phyloP scores from a whole-genome alignment of 2,888 invertebrate genomes.

The Heterodera filipjevi region DNA sequence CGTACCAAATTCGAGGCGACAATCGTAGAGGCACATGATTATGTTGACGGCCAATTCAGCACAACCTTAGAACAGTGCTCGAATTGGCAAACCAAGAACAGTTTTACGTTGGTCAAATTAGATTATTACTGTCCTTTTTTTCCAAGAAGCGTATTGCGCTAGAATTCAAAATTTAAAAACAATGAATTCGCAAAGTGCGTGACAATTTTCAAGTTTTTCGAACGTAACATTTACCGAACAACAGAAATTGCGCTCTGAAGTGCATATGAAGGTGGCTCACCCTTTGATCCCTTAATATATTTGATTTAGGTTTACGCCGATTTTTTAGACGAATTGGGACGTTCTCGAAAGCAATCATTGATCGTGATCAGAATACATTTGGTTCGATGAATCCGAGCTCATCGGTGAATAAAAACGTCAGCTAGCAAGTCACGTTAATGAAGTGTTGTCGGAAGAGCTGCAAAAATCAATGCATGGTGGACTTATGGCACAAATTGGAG shows the following conservation, averaged over 20 bases:
- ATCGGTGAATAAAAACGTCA: conserved; percentile 86
- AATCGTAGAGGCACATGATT: conserved; percentile 87
- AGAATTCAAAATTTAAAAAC: conserved; percentile 44
- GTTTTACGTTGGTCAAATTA: not conserved
- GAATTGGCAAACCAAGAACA: conserved; percentile 34
- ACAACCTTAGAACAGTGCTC: conserved; percentile 55
- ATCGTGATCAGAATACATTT: conserved; percentile 90
- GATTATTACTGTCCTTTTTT: not conserved
- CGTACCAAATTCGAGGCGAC: conserved; percentile 97
- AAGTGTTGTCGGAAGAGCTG: conserved; percentile 72
- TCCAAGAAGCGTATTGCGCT: conserved; percentile 70
- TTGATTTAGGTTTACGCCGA: conserved; percentile 68
- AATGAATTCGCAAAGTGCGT: conserved; percentile 58
- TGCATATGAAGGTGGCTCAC: conserved; percentile 57
- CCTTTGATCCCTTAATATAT: not conserved
- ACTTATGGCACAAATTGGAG: conserved; percentile 86
- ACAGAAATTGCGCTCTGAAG: conserved; percentile 58
- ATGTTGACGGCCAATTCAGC: conserved; percentile 72
- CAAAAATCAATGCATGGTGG: conserved; percentile 83
- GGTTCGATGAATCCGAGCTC: conserved; percentile 80
- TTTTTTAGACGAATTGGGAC: conserved; percentile 87
- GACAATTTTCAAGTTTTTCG: conserved; percentile 60
- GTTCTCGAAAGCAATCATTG: conserved; percentile 87
- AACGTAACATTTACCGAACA: conserved; percentile 51
- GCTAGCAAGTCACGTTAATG: conserved; percentile 56